Evolutionary conservation across 1,140 invertebrate genomes (phyloP).

Genomic region (Portunus trituberculatus): DNA sequence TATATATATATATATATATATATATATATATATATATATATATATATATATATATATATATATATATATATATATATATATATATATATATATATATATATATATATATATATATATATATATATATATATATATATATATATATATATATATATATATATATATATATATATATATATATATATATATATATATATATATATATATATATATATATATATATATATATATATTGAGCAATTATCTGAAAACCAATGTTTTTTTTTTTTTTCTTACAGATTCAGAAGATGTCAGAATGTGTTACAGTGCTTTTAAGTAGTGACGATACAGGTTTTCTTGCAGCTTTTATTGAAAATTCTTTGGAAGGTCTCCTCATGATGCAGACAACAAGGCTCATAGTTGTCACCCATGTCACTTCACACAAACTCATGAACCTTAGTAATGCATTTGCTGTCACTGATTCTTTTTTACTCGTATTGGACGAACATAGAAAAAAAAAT

Average conservation of each 20-base stretch:
- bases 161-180: constrained; percentile 46
- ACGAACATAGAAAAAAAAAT: no score
- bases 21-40: constrained; percentile 51
- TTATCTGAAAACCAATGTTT: not conserved
- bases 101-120: constrained; percentile 56
- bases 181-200: constrained; percentile 51
- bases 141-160: constrained; percentile 39
- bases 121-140: constrained; percentile 55
- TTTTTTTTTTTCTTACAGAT: not conserved
- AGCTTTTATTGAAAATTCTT: no score
- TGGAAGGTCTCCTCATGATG: no score
- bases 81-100: constrained; percentile 54
- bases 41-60: constrained; percentile 60
- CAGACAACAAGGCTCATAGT: no score
- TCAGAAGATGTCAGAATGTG: no score
- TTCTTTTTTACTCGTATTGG: no score
- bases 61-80: constrained; percentile 61
- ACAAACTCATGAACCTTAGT: no score
- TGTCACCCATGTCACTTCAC: no score
- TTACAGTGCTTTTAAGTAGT: no score
- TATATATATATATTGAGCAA: not conserved
- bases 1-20: constrained; percentile 55
- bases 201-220: constrained; percentile 39
- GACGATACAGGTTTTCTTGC: no score
- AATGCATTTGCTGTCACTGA: no score